Conservation (phyloP, 53 echinoderm and acorn worm species). For the Mesocentrotus franciscanus region DNA sequence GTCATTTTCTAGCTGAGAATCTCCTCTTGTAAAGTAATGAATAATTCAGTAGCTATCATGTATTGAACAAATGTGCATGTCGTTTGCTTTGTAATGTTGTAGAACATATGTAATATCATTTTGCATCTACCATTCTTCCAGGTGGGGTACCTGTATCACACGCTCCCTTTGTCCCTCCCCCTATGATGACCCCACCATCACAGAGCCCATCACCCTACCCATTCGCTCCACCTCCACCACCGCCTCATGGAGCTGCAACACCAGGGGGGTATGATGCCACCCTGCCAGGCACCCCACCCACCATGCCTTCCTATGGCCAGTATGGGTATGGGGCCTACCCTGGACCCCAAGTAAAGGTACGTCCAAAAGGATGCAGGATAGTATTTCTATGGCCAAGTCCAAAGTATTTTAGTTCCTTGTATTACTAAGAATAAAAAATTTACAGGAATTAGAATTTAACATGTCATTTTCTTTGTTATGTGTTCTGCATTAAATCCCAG, state of each 20-base stretch:
- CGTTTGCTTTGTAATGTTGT: background rate
- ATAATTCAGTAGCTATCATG: no score
- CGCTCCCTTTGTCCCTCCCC: background rate
- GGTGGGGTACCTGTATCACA: slow-evolving; percentile 29
- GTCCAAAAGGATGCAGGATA: background rate
- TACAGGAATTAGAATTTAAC: no score
- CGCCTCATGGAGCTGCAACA: slow-evolving; percentile 32
- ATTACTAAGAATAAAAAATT: no score
- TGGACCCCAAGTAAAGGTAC: slow-evolving; percentile 29
- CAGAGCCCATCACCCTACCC: slow-evolving; percentile 39
- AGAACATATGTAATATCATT: background rate
- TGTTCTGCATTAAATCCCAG: no score
- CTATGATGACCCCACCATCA: slow-evolving; percentile 30
- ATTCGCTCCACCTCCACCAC: slow-evolving; percentile 35
- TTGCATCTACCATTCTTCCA: background rate
- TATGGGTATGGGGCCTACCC: slow-evolving; percentile 59
- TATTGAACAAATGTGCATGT: no score
- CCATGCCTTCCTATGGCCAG: slow-evolving; percentile 12
- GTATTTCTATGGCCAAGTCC: background rate
- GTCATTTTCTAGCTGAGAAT: no score
- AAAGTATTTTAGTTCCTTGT: background rate
- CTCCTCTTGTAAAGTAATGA: no score
- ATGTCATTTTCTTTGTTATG: no score
- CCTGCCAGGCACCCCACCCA: background rate
- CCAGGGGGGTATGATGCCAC: slow-evolving; percentile 38